Evolutionary conservation across 2,888 invertebrate genomes (phyloP), one percentile per base, ranked within the genome.

Genomic region (Erebia ligea): DNA sequence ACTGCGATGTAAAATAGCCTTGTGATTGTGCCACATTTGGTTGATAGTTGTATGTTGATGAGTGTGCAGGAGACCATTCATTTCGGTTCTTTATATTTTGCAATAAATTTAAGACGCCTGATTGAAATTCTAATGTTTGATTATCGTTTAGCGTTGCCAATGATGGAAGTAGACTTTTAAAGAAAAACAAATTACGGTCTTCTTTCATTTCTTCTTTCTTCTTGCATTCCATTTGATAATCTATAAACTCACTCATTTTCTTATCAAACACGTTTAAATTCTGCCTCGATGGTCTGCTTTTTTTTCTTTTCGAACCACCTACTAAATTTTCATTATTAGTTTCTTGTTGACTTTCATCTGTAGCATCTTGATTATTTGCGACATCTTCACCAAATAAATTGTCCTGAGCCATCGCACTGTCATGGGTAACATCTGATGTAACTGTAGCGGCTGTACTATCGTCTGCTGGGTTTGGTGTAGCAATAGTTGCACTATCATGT

Each of bases 201-300:
- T 52, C 52, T 17, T 52, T 52, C 52, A 50, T 50, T 50, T 50
- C 50, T 50, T 50, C 50, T 50, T 50, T 50, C 50, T 50, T 50
- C 50, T 50, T 50, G 50, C 50, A 50, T 50, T 50, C 50, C 50
- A 50, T 50, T 50, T 50, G 50, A 50, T 50, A 50, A 50, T 79
- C 75, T 69, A 78, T 79, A 76, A 79, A 78, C 70, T 78, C 75
- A 17, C 73, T 72, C 59, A 76, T 72, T 74, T 54, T 70, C 50
- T 75, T 76, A 73, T 79, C 76, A 50, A 45, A 76, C 73, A 68
- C 56, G 65, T 74, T 72, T 77, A 21, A 70, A 65, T 73, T 73
- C 75, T 76, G 74, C 66, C 50, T 50, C 50, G 50, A 50, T 50
- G 50, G 50, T 50, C 50, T 50, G 48, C 72, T 74, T 61, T 72